These are phyloP conservation scores for Campylomormyrus numenius DNA, from an alignment of 2,113 vertebrate genomes.

Conservation along the genomic window DNA sequence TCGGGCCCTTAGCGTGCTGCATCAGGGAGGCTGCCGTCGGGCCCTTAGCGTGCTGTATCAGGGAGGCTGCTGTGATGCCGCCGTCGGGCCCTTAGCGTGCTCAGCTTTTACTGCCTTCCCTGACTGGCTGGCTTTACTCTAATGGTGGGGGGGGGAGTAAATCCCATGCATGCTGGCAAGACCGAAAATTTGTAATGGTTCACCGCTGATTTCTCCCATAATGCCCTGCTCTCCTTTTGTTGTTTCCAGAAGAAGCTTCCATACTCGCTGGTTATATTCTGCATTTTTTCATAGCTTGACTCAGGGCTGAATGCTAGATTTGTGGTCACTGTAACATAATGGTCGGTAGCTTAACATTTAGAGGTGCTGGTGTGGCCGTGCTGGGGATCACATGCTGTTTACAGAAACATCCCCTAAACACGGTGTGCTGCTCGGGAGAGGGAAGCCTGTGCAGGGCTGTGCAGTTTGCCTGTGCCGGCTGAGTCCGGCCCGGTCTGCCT, in stretches of 20 bases:
- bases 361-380: neutral
- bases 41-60: no score
- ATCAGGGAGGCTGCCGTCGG: no score
- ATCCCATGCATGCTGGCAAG: neutral
- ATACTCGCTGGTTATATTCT: neutral
- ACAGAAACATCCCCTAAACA: neutral
- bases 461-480: neutral
- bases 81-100: neutral
- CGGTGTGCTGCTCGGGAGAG: neutral
- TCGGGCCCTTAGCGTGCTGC: neutral
- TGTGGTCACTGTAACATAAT: neutral
- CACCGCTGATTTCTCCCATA: neutral
- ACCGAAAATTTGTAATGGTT: neutral
- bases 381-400: neutral
- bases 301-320: neutral
- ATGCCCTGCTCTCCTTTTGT: neutral
- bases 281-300: neutral
- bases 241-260: neutral
- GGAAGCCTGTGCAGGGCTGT: neutral
- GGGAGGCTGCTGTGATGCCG: no score
- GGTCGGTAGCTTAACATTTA: neutral
- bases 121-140: neutral
- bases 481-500: neutral
- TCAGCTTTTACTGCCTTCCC: neutral
- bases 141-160: neutral